Conservation (phyloP, 2,113 vertebrate genomes). For the Catharus bicknelli region DNA sequence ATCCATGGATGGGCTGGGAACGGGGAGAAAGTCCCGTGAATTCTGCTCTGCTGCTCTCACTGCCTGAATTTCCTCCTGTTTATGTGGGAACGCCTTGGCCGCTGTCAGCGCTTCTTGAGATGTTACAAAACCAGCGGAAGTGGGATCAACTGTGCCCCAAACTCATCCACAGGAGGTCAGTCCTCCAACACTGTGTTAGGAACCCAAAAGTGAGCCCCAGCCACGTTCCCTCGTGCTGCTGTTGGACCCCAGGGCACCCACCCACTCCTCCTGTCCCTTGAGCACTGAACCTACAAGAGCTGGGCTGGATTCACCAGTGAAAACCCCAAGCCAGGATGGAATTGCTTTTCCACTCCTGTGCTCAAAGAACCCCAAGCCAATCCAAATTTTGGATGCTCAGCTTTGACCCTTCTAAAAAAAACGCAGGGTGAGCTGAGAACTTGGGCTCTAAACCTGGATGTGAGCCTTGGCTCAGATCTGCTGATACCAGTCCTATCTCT, state of each 20-base stretch:
- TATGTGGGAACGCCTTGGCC: not conserved
- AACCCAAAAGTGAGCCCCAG: not conserved
- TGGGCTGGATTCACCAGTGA: not conserved
- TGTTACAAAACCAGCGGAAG: constrained; percentile 6
- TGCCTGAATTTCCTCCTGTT: constrained; percentile 33
- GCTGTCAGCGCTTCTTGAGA: not conserved
- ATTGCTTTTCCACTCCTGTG: not conserved
- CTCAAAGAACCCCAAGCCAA: not conserved
- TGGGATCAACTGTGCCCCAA: not conserved
- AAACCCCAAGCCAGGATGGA: not conserved
- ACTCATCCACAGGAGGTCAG: not conserved
- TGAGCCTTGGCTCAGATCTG: not conserved
- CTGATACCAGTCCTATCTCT: not conserved
- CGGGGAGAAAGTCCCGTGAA: not conserved
- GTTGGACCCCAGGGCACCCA: not conserved
- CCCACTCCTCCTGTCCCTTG: not conserved
- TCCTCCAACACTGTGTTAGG: fast-evolving
- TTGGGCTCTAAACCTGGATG: not conserved
- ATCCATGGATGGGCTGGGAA: not conserved
- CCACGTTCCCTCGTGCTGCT: not conserved
- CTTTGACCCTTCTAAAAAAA: not conserved
- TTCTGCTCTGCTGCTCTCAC: not conserved
- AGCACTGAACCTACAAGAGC: not conserved
- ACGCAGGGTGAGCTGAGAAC: not conserved
- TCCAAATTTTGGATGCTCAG: not conserved